Conservation (phyloP, 2,797 vertebrate genomes). For the Leptoclinus maculatus region DNA sequence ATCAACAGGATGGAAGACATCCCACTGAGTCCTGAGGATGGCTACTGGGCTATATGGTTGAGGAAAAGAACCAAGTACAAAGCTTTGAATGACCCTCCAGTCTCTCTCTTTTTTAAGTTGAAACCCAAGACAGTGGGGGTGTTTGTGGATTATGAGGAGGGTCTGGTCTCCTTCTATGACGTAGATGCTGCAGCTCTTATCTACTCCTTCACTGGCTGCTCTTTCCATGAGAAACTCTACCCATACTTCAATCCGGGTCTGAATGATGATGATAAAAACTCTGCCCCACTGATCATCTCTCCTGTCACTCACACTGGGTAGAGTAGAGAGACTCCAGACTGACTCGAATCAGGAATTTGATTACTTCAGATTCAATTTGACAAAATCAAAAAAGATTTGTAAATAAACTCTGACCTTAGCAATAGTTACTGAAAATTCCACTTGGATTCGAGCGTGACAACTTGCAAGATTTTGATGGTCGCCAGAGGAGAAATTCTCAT, state of each 20-base stretch:
- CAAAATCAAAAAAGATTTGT: no score
- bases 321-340: background rate
- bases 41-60: slow-evolving; percentile 29
- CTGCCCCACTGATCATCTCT: slow-evolving; percentile 19
- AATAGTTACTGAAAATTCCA: no score
- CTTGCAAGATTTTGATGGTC: no score
- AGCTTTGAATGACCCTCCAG: rapidly evolving
- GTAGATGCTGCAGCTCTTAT: slow-evolving; percentile 22
- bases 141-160: slow-evolving; percentile 46
- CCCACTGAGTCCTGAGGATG: background rate
- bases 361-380: no score
- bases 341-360: no score
- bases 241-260: slow-evolving; percentile 2
- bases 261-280: slow-evolving; percentile 6
- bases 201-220: slow-evolving; percentile 41
- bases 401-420: no score
- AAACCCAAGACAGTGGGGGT: slow-evolving; percentile 25
- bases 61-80: background rate
- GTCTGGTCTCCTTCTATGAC: slow-evolving; percentile 51
- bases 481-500: no score
- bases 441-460: no score
- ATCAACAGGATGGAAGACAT: background rate
- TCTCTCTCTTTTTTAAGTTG: background rate
- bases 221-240: slow-evolving; percentile 14
- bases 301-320: background rate